Evolutionary conservation across 2,113 vertebrate species (phyloP).

Genomic region (Misgurnus anguillicaudatus): DNA sequence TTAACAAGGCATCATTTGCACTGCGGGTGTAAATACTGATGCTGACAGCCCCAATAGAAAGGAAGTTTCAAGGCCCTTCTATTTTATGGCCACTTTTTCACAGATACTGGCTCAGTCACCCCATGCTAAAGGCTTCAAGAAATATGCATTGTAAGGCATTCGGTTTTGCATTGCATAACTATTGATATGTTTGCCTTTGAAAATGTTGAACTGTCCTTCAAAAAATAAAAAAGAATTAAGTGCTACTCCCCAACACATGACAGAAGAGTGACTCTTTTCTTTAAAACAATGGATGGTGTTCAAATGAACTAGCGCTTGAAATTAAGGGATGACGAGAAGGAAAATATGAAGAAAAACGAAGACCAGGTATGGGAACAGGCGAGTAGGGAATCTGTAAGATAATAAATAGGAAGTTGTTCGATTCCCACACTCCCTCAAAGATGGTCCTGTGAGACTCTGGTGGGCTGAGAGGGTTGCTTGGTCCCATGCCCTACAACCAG

Average conservation of each 20-base stretch:
- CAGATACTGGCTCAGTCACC: conserved; percentile 47
- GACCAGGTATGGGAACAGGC: conserved; percentile 49
- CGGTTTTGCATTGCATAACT: conserved; percentile 82
- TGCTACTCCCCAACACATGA: conserved; percentile 62
- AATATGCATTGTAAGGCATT: conserved; percentile 63
- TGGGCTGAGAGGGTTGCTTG: conserved; percentile 45
- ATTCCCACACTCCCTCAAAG: conserved; percentile 40
- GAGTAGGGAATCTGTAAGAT: neutral
- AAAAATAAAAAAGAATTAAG: conserved; percentile 50
- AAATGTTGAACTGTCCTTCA: conserved; percentile 71
- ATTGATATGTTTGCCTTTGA: conserved; percentile 68
- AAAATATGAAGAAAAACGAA: conserved; percentile 56
- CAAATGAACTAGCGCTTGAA: conserved; percentile 46
- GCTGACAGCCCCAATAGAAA: conserved; percentile 53
- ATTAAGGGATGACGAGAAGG: conserved; percentile 22
- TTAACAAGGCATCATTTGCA: conserved; percentile 82
- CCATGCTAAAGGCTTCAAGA: conserved; percentile 77
- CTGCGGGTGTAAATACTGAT: conserved; percentile 65
- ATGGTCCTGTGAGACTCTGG: conserved; percentile 7
- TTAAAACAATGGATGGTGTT: conserved; percentile 39
- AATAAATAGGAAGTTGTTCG: conserved; percentile 24
- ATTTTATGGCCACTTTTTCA: conserved; percentile 53
- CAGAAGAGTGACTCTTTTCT: conserved; percentile 39
- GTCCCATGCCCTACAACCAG: conserved; percentile 70
- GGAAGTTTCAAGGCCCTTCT: conserved; percentile 45